phyloP scores from a whole-genome alignment of 2,888 invertebrate genomes.

The Adelognathus sp. region DNA sequence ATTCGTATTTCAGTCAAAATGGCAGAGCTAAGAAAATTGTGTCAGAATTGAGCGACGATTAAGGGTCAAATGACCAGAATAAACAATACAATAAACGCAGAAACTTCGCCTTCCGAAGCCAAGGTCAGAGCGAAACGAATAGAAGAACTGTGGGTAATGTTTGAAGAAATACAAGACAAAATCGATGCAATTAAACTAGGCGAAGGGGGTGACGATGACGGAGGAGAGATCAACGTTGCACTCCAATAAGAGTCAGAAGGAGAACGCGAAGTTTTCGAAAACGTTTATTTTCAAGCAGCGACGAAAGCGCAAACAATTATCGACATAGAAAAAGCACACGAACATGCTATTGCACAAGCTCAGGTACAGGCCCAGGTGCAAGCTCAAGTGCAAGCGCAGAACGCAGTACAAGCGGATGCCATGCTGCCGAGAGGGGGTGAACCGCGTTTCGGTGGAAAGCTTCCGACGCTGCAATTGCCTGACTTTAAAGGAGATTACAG shows the following conservation, averaged over 20 bases:
- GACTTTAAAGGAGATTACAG: conserved; percentile 41
- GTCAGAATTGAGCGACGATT: conserved; percentile 6
- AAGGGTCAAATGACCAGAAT: conserved; percentile 30
- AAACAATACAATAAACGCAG: not conserved
- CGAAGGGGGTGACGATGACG: not conserved
- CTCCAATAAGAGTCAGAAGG: conserved; percentile 4
- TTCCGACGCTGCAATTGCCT: conserved; percentile 30
- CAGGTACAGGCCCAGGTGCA: not conserved
- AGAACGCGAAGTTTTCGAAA: conserved; percentile 18
- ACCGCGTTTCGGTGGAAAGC: conserved; percentile 18
- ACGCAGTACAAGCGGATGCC: not conserved
- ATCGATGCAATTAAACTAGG: conserved; percentile 15
- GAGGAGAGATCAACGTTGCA: not conserved
- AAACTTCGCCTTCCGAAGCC: not conserved
- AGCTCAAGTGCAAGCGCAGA: conserved; percentile 10
- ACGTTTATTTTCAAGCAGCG: conserved; percentile 33
- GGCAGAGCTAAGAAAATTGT: conserved; percentile 28
- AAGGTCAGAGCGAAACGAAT: not conserved
- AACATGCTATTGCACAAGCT: not conserved
- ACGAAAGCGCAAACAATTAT: conserved; percentile 8
- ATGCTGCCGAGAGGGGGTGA: not conserved
- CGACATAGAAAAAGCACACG: not conserved
- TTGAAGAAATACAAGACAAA: conserved; percentile 13
- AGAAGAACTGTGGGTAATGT: conserved; percentile 20
- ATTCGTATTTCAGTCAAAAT: conserved; percentile 36